phyloP scores from a whole-genome alignment of 2,888 invertebrate genomes.

The Chalcis sispes region DNA sequence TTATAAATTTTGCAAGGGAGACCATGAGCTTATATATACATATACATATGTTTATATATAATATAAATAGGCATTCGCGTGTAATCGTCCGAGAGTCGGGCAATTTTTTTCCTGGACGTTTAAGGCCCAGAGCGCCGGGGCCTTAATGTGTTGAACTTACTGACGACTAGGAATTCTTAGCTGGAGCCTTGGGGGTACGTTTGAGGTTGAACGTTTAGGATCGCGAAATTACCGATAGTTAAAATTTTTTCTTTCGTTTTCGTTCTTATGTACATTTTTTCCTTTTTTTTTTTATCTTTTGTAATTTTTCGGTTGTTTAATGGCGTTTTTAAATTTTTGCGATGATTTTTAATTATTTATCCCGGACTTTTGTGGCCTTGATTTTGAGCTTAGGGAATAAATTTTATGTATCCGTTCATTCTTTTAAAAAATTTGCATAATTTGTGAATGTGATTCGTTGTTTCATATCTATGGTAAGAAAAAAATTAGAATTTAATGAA shows the following conservation, averaged over 20 bases:
- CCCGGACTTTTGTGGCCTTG: neutral
- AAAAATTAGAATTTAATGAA: constrained; percentile 36
- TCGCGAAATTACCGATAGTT: no score
- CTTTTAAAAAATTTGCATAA: constrained; percentile 23
- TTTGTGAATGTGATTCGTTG: constrained; percentile 30
- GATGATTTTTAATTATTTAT: constrained; percentile 29
- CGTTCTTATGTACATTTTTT: no score
- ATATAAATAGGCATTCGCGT: no score
- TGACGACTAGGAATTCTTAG: constrained; percentile 59
- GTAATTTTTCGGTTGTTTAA: neutral
- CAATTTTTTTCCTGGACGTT: constrained; percentile 60
- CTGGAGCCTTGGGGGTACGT: no score
- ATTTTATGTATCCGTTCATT: neutral
- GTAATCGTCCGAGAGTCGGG: constrained; percentile 19
- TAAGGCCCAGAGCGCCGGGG: neutral
- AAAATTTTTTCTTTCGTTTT: no score
- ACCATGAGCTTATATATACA: no score
- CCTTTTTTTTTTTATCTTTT: neutral
- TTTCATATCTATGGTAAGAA: constrained; percentile 18
- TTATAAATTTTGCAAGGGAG: constrained; percentile 72
- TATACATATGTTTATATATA: constrained; percentile 59
- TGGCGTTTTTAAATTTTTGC: constrained; percentile 16
- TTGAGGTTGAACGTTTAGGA: no score
- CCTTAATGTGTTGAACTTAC: constrained; percentile 43
- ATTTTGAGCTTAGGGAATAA: neutral